A percentile compares a stretch with the other conserved stretches of the same genome.
phyloP scores from a whole-genome alignment of 2,113 vertebrate genomes.

The Proterorhinus semilunaris region DNA sequence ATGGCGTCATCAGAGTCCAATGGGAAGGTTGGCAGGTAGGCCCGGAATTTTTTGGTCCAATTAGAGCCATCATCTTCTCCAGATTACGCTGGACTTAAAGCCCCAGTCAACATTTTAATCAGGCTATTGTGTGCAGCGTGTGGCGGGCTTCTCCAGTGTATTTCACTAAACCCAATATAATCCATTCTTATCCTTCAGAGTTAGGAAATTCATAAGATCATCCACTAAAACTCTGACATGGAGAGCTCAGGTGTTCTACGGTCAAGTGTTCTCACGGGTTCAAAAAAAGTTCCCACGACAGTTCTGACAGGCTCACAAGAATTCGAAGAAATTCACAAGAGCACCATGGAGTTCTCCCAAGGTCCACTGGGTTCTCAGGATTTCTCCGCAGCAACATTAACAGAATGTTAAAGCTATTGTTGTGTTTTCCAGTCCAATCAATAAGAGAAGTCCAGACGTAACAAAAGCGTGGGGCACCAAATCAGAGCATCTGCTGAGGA shows the following conservation, averaged over 20 bases:
- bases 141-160: conserved; percentile 22
- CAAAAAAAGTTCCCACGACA: too few species aligned
- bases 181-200: conserved; percentile 48
- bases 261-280: neutral
- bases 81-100: conserved; percentile 33
- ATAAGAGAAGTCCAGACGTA: conserved; percentile 85
- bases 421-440: conserved; percentile 72
- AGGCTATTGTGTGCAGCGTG: conserved; percentile 33
- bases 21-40: conserved; percentile 10
- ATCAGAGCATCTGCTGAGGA: conserved; percentile 88
- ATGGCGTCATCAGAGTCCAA: neutral
- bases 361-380: too few species aligned
- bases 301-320: too few species aligned
- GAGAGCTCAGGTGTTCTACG: neutral
- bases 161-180: conserved; percentile 43
- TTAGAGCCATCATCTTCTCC: conserved; percentile 10
- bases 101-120: conserved; percentile 41
- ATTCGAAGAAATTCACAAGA: too few species aligned
- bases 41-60: conserved; percentile 4
- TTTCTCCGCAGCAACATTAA: too few species aligned
- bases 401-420: neutral
- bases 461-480: conserved; percentile 85
- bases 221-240: neutral
- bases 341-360: too few species aligned
- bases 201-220: conserved; percentile 38